These are phyloP conservation scores for Alloscopus bannaensis DNA, from an alignment of 2,888 invertebrate species.

Conservation along the genomic window DNA sequence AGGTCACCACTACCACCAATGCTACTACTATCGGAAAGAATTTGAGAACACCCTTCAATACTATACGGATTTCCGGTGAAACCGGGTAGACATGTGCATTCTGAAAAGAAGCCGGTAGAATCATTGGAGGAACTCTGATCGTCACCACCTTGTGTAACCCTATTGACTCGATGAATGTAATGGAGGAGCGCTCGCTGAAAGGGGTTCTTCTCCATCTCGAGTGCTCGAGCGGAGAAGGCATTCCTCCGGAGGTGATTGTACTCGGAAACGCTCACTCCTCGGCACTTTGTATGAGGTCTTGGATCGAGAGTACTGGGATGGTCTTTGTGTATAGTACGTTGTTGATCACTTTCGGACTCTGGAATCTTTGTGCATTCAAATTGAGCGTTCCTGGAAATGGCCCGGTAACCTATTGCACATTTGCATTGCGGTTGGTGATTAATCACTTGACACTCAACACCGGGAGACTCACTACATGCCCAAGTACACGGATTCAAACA, in stretches of 20 bases:
- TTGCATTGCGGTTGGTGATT: constrained; percentile 68
- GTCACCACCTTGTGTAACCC: background rate
- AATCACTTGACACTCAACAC: constrained; percentile 44
- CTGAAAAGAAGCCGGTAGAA: constrained; percentile 32
- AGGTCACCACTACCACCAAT: constrained; percentile 1
- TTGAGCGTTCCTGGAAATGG: constrained; percentile 55
- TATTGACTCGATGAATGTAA: constrained; percentile 44
- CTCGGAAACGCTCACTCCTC: constrained; percentile 45
- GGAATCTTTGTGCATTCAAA: constrained; percentile 42
- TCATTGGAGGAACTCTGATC: constrained; percentile 9
- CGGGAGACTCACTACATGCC: constrained; percentile 60
- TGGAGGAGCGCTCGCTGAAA: constrained; percentile 43
- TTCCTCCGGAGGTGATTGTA: constrained; percentile 16
- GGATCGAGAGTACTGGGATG: constrained; percentile 57
- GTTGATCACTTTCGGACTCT: constrained; percentile 44
- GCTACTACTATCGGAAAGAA: background rate
- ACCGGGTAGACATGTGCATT: constrained; percentile 51
- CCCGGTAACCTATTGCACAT: constrained; percentile 66
- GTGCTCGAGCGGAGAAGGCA: constrained; percentile 29
- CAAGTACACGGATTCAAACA: constrained; percentile 66
- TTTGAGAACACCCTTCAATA: constrained; percentile 47
- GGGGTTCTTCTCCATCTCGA: constrained; percentile 35
- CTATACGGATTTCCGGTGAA: constrained; percentile 56
- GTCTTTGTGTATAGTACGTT: constrained; percentile 43
- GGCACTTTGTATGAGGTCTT: constrained; percentile 57